These are phyloP conservation scores for Emydoidea blandingii DNA, from an alignment of 2,797 vertebrate genomes.

Conservation along the genomic window DNA sequence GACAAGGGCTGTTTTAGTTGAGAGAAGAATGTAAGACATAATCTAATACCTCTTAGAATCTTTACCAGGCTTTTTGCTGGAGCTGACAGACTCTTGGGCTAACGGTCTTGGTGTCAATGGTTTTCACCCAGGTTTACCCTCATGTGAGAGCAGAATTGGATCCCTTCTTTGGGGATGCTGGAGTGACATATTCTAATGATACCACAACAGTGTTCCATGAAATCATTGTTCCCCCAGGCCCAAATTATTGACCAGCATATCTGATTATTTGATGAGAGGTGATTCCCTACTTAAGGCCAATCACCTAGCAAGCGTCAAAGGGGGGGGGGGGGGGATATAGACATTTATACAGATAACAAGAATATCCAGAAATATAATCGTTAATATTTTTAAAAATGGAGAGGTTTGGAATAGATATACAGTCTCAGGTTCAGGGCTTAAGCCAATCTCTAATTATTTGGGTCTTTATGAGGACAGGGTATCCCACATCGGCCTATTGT, in stretches of 20 bases:
- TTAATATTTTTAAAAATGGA: no score
- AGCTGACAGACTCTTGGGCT: not conserved
- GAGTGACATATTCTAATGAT: not conserved
- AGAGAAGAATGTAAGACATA: not conserved
- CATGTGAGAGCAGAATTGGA: not conserved
- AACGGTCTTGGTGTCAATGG: not conserved
- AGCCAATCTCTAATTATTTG: no score
- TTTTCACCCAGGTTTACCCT: not conserved
- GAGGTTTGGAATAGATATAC: not conserved
- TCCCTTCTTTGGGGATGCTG: not conserved
- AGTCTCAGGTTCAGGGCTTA: not conserved
- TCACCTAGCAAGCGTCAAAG: not conserved
- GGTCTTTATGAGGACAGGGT: not conserved
- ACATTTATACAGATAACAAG: not conserved
- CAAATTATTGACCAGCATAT: accelerated
- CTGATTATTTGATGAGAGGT: not conserved
- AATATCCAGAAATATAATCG: not conserved
- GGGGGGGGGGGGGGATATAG: not conserved
- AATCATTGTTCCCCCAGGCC: not conserved
- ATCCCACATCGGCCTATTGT: not conserved
- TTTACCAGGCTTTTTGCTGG: not conserved
- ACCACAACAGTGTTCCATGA: not conserved
- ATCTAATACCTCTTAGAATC: not conserved
- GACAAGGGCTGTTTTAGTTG: constrained; percentile 9
- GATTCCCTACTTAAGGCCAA: not conserved